Evolutionary conservation across 2,113 vertebrate genomes (phyloP), one percentile per base, ranked within the genome.

Genomic region (Kryptolebias marmoratus): DNA sequence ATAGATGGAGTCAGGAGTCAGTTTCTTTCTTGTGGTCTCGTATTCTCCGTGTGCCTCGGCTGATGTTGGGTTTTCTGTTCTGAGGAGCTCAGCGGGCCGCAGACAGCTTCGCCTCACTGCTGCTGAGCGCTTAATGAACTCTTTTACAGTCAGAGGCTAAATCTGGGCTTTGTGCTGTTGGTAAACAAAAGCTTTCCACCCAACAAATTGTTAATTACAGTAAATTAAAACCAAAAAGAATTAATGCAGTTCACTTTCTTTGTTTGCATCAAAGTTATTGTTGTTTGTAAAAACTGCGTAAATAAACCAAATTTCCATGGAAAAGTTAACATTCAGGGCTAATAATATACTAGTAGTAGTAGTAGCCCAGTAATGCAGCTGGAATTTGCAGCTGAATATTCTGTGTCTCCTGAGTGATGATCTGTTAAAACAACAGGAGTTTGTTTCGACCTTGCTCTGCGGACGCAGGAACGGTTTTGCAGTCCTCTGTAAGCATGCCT

Each of bases 1-100:
- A 91, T 86, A 87, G 78, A 91, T 89, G n/a, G 82, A 85, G 79
- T 48, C 63, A 31, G 68, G 86, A 87, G 75, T 71, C 31, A 32
- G 59, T 68, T 57, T 56, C 52, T 15, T 11, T 36, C 6, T n/a
- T 58, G 42, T 62, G 50, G 58, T 64, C 28, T 74, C 57, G 0
- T 32, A 58, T 27, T 65, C 65, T 49, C 13, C 65, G 31, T 58
- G 50, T 32, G 68, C 8, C 66, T 54, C 3, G 66, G 61, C 75
- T 72, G 68, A 55, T 64, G 75, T 48, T 59, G 57, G 54, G 57
- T 77, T 86, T 82, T 74, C 64, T 69, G 72, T 60, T 73, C 52
- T 42, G 61, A 64, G 28, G 27, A 61, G 59, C 73, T 54, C 68
- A 1, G 11, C 16, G 1, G 63, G 77, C 52, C 55, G 68, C 66